phyloP scores from a whole-genome alignment of 2,888 invertebrate species.

The Agriopis aurantiaria region DNA sequence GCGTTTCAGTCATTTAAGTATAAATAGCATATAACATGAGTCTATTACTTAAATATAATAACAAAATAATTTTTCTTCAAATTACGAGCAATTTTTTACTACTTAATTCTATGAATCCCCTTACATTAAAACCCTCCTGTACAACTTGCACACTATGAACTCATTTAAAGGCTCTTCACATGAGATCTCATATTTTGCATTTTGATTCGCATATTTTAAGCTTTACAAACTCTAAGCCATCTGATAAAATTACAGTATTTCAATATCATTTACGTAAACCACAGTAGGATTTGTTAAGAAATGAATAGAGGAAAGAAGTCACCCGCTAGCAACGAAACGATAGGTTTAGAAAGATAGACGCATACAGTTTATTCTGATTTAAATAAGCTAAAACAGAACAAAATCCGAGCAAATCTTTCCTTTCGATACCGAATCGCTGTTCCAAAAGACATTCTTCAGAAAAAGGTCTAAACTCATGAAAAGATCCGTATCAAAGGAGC shows the following conservation, averaged over 20 bases:
- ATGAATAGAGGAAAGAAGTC: constrained; percentile 46
- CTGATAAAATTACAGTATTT: constrained; percentile 48
- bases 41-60: no score
- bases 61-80: not conserved
- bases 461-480: constrained; percentile 35
- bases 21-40: no score
- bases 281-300: constrained; percentile 45
- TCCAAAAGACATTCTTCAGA: constrained; percentile 31
- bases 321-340: constrained; percentile 38
- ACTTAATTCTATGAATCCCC: constrained; percentile 7
- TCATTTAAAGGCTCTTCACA: constrained; percentile 18
- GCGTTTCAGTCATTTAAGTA: no score
- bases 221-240: constrained; percentile 20
- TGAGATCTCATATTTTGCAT: no score
- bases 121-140: constrained; percentile 1
- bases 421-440: constrained; percentile 16
- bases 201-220: constrained; percentile 28
- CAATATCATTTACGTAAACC: constrained; percentile 44
- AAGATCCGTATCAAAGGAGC: constrained; percentile 38
- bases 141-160: constrained; percentile 13
- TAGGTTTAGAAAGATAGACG: constrained; percentile 15
- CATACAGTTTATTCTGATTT: constrained; percentile 1
- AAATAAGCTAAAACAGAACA: not conserved
- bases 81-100: not conserved
- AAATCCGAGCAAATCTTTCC: not conserved